A percentile compares a stretch with the other conserved stretches of the same genome.
Conservation (phyloP, 2,888 invertebrate species). For the Drosophila aldrichi region DNA sequence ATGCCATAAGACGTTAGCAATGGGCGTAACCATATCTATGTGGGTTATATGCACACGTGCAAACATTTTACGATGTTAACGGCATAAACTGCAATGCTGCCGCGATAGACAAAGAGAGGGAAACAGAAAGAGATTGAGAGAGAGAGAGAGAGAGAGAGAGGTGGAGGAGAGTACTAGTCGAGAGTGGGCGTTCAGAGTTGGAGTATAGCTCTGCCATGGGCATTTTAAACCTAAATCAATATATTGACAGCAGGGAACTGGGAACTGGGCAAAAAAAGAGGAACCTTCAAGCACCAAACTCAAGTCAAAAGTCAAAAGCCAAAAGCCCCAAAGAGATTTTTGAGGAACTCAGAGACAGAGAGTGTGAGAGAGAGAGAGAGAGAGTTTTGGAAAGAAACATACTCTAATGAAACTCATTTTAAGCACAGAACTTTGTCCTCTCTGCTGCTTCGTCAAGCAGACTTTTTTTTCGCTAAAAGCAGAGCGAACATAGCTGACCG, state of each 20-base stretch:
- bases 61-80: constrained; percentile 71
- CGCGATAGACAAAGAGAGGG: neutral
- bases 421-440: too few relatives aligned
- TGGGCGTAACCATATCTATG: constrained; percentile 54
- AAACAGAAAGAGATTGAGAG: neutral
- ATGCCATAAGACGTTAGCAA: constrained; percentile 21
- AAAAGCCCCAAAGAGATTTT: neutral
- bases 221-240: constrained; percentile 45
- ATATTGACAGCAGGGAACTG: constrained; percentile 23
- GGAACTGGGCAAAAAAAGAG: constrained; percentile 8
- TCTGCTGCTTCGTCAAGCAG: too few relatives aligned
- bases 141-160: neutral
- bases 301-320: neutral
- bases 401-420: neutral
- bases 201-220: constrained; percentile 14
- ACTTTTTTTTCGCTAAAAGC: too few relatives aligned
- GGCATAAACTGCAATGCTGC: constrained; percentile 59
- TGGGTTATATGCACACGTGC: constrained; percentile 41
- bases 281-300: constrained; percentile 1
- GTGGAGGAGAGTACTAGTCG: too few relatives aligned
- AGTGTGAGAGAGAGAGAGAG: too few relatives aligned
- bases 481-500: neutral
- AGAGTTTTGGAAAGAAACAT: neutral
- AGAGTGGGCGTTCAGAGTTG: neutral
- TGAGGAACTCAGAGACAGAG: neutral